phyloP scores from a whole-genome alignment of 2,888 invertebrate species.

The Cheilosia urbana region DNA sequence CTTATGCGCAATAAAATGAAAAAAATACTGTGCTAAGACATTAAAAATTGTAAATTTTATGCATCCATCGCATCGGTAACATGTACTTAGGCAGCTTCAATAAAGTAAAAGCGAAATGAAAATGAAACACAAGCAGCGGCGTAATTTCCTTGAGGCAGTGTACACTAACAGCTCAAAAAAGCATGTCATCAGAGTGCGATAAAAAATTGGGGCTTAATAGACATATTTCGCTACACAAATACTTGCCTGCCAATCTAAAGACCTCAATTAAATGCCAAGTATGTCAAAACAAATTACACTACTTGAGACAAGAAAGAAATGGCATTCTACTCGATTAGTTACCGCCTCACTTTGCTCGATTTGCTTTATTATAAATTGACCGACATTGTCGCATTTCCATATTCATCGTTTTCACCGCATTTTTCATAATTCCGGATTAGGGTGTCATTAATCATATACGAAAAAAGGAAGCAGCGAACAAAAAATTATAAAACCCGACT shows the following conservation, averaged over 20 bases:
- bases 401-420: conserved; percentile 66
- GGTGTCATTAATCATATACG: conserved; percentile 68
- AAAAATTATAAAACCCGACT: conserved; percentile 25
- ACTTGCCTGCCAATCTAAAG: background rate
- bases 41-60: too few relatives aligned
- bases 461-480: conserved; percentile 12
- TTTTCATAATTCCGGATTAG: conserved; percentile 70
- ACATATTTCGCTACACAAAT: background rate
- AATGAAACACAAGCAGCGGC: too few relatives aligned
- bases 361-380: conserved; percentile 65
- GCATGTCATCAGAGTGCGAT: background rate
- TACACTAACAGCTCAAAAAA: too few relatives aligned
- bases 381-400: conserved; percentile 70
- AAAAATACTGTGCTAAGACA: too few relatives aligned
- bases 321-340: conserved; percentile 35
- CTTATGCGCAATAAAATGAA: too few relatives aligned
- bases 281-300: background rate
- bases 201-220: background rate
- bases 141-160: too few relatives aligned
- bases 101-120: too few relatives aligned
- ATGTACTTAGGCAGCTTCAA: too few relatives aligned
- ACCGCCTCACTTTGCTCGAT: conserved; percentile 42
- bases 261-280: conserved; percentile 12
- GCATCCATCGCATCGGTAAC: too few relatives aligned
- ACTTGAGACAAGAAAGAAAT: conserved; percentile 2